These are phyloP conservation scores for Euzophera pinguis DNA, from an alignment of 2,888 invertebrate species.

Conservation along the genomic window DNA sequence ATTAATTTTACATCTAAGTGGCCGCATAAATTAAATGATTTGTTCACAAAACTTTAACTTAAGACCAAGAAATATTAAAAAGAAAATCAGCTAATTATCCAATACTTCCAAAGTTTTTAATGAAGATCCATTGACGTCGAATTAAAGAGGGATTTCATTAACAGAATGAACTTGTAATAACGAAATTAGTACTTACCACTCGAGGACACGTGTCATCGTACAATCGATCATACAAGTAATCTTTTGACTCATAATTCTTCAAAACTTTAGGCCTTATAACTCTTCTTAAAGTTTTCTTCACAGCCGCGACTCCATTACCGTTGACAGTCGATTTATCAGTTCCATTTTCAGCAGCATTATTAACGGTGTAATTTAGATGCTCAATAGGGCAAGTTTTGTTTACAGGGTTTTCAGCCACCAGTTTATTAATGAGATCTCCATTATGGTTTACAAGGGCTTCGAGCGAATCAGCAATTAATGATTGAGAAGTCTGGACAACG, in stretches of 20 bases:
- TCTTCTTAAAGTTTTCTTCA: constrained; percentile 44
- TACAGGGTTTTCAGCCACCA: constrained; percentile 24
- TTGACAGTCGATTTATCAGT: constrained; percentile 17
- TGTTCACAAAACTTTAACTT: constrained; percentile 1
- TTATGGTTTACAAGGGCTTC: constrained; percentile 31
- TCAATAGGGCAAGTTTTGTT: constrained; percentile 47
- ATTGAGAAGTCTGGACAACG: constrained; percentile 55
- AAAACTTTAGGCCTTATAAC: constrained; percentile 60
- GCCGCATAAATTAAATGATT: neutral
- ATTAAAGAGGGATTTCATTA: neutral
- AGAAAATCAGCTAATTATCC: neutral
- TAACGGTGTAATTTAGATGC: constrained; percentile 24
- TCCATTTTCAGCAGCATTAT: constrained; percentile 9
- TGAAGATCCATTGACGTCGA: constrained; percentile 1
- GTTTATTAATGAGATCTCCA: constrained; percentile 35
- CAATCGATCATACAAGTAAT: constrained; percentile 64
- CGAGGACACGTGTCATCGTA: constrained; percentile 60
- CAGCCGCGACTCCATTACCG: constrained; percentile 27
- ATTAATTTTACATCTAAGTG: no score
- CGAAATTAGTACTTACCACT: constrained; percentile 43
- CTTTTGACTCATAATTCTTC: constrained; percentile 57
- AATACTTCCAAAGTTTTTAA: neutral
- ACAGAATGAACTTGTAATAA: neutral
- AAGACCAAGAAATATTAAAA: neutral
- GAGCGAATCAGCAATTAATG: constrained; percentile 40